A percentile compares a stretch with the other conserved stretches of the same genome.
These are phyloP conservation scores for Oncorhynchus clarkii DNA, from an alignment of 2,113 vertebrate genomes.

Conservation along the genomic window DNA sequence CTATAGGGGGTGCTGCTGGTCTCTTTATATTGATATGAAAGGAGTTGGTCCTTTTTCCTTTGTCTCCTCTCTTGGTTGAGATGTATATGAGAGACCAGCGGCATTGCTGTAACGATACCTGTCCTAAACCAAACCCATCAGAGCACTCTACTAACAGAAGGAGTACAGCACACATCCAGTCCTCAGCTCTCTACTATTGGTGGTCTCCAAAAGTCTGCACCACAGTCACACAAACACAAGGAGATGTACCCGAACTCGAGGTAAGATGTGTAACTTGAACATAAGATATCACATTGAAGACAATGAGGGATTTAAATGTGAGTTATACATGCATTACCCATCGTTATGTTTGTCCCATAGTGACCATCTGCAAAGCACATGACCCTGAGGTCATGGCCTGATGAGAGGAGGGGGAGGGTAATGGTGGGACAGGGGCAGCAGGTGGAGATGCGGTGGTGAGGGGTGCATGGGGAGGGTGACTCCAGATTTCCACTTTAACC, in stretches of 20 bases:
- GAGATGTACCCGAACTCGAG: background rate
- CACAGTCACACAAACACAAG: background rate
- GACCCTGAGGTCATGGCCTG: constrained; percentile 58
- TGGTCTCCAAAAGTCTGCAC: no score
- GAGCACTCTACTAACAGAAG: background rate
- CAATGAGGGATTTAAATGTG: no score
- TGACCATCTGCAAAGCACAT: constrained; percentile 61
- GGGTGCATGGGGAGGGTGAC: constrained; percentile 51
- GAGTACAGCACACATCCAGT: background rate
- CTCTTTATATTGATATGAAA: constrained; percentile 21
- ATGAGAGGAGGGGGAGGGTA: constrained; percentile 44
- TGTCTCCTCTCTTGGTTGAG: constrained; percentile 16
- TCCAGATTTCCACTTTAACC: constrained; percentile 60
- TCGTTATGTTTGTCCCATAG: constrained; percentile 12
- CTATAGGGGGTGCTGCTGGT: constrained; percentile 57
- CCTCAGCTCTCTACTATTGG: no score
- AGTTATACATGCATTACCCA: background rate
- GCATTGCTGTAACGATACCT: background rate
- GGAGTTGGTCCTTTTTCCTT: background rate
- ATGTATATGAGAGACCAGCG: constrained; percentile 3
- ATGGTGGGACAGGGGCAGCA: constrained; percentile 53
- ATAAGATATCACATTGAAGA: no score
- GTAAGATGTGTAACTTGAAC: no score
- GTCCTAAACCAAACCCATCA: background rate
- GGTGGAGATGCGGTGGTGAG: constrained; percentile 71